Evolutionary conservation across 2,797 vertebrate species (phyloP).

Genomic region (Salarias fasciatus): DNA sequence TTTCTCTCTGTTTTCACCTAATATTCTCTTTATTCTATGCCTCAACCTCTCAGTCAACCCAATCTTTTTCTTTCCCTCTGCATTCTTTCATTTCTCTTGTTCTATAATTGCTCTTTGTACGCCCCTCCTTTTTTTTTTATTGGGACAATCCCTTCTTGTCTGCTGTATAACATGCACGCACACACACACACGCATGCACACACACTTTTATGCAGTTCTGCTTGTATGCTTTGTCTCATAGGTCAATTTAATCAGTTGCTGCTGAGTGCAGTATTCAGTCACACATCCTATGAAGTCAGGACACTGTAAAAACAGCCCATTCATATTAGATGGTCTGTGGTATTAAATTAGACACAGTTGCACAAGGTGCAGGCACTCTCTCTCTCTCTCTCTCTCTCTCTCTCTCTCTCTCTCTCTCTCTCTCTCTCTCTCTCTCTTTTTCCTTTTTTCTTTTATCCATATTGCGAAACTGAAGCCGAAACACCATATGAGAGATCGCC

Average conservation of each 20-base stretch:
- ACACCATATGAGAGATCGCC: constrained; percentile 6
- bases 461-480: constrained; percentile 17
- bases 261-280: constrained; percentile 42
- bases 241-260: constrained; percentile 61
- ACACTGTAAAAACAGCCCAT: constrained; percentile 46
- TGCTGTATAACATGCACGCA: background rate
- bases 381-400: constrained; percentile 1
- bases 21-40: constrained; percentile 40
- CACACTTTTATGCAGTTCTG: constrained; percentile 9
- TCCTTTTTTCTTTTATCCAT: background rate
- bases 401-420: constrained; percentile 16
- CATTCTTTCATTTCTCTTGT: constrained; percentile 20
- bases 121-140: background rate
- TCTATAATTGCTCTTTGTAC: constrained; percentile 43
- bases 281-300: constrained; percentile 47
- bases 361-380: constrained; percentile 17
- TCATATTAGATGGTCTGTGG: constrained; percentile 36
- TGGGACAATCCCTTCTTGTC: background rate
- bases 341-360: constrained; percentile 58
- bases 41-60: constrained; percentile 35
- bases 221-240: constrained; percentile 31
- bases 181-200: constrained; percentile 1
- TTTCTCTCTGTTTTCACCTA: constrained; percentile 30
- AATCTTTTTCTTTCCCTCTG: constrained; percentile 18
- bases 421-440: constrained; percentile 7